Percentiles rank a stretch among this genome's conserved stretches.
Evolutionary conservation across 37 sponge, comb jelly and placozoan species (phyloP).

Genomic region (Halichondria panicea): DNA sequence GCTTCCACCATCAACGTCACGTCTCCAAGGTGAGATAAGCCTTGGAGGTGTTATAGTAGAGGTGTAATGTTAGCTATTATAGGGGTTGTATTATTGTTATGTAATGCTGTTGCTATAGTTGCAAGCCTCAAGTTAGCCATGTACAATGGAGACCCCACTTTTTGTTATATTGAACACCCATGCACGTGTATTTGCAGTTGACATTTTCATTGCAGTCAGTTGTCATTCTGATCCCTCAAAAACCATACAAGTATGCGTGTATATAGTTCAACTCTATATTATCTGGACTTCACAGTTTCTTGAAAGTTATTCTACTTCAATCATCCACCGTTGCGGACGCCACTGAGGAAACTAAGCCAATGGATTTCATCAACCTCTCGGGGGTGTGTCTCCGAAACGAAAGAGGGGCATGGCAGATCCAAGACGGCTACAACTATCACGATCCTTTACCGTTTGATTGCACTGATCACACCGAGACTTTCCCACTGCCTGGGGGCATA

Average conservation of each 20-base stretch:
- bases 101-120: too few species aligned
- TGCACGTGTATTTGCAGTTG: too few species aligned
- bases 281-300: slow-evolving; percentile 15
- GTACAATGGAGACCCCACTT: too few species aligned
- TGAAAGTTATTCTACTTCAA: slow-evolving; percentile 52
- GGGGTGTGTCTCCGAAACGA: slow-evolving; percentile 51
- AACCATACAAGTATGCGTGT: too few species aligned
- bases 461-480: slow-evolving; percentile 56
- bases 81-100: too few species aligned
- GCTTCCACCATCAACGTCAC: slow-evolving; percentile 14
- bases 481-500: slow-evolving; percentile 59
- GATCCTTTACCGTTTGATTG: slow-evolving; percentile 22
- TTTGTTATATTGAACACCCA: too few species aligned
- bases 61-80: too few species aligned
- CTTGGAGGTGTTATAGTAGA: too few species aligned
- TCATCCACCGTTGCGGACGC: slow-evolving; percentile 7
- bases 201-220: too few species aligned
- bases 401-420: slow-evolving; percentile 48
- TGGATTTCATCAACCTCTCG: slow-evolving; percentile 77
- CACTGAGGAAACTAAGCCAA: background rate
- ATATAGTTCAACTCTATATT: too few species aligned
- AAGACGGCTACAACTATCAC: slow-evolving; percentile 53
- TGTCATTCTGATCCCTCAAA: too few species aligned
- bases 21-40: slow-evolving; percentile 34
- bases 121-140: too few species aligned